These are phyloP conservation scores for Bedellia somnulentella DNA, from an alignment of 2,888 invertebrate species.

Conservation along the genomic window DNA sequence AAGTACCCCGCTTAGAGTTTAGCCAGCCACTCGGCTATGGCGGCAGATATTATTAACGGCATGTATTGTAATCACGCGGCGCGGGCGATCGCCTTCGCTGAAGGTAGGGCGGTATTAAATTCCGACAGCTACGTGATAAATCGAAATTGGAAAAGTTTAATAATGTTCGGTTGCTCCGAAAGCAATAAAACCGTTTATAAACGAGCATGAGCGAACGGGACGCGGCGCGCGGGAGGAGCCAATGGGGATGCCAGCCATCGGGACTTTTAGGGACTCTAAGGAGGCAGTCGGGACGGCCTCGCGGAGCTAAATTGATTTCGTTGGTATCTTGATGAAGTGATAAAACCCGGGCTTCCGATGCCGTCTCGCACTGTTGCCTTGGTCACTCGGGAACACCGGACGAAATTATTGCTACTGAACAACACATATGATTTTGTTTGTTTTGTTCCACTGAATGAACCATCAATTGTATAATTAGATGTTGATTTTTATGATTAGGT, in stretches of 20 bases:
- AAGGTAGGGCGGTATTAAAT: slow-evolving; percentile 63
- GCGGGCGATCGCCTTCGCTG: slow-evolving; percentile 59
- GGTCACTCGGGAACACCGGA: too few relatives aligned
- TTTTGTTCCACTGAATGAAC: too few relatives aligned
- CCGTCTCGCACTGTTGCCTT: too few relatives aligned
- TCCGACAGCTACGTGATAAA: slow-evolving; percentile 64
- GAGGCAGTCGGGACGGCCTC: slow-evolving; percentile 41
- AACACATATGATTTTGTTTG: too few relatives aligned
- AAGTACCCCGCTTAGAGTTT: too few relatives aligned
- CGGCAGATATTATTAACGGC: slow-evolving; percentile 55
- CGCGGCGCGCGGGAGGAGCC: slow-evolving; percentile 27
- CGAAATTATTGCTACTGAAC: too few relatives aligned
- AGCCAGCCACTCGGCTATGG: too few relatives aligned
- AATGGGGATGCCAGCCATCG: slow-evolving; percentile 52
- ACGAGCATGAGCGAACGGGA: slow-evolving; percentile 59
- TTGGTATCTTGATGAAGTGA: slow-evolving; percentile 48
- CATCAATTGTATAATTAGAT: too few relatives aligned
- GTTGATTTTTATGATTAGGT: too few relatives aligned
- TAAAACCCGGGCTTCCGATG: slow-evolving; percentile 21
- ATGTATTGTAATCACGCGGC: slow-evolving; percentile 62
- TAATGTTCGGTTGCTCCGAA: slow-evolving; percentile 63
- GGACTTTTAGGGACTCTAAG: slow-evolving; percentile 57
- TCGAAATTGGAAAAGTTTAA: slow-evolving; percentile 64
- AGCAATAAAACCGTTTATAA: slow-evolving; percentile 64
- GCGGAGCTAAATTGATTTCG: slow-evolving; percentile 48